Conservation (phyloP, 2,113 vertebrate genomes). For the Lichenostomus cassidix region DNA sequence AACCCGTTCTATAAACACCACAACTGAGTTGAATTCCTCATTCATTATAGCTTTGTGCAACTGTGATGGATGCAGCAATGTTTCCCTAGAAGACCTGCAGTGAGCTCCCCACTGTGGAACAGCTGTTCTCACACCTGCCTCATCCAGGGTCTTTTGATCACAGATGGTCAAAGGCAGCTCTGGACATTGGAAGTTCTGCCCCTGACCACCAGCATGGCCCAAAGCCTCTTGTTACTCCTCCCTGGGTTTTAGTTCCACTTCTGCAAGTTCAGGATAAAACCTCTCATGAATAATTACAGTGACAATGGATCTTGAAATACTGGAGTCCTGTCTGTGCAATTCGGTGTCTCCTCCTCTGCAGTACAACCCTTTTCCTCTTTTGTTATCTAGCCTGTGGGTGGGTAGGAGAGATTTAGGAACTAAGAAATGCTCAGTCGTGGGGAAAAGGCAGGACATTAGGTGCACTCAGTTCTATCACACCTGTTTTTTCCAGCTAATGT, state of each 20-base stretch:
- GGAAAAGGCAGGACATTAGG: neutral
- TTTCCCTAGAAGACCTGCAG: neutral
- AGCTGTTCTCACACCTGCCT: neutral
- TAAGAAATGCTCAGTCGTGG: neutral
- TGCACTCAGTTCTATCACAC: neutral
- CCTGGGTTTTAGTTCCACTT: conserved; percentile 14
- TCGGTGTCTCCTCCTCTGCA: neutral
- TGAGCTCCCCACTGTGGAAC: neutral
- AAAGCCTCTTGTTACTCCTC: neutral
- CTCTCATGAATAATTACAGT: conserved; percentile 12
- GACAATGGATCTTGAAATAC: neutral
- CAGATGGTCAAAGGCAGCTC: neutral
- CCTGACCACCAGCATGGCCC: neutral
- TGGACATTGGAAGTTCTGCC: neutral
- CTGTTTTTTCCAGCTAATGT: neutral
- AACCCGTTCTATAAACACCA: neutral
- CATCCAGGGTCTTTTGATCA: neutral
- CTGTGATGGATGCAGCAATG: neutral
- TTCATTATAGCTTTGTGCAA: neutral
- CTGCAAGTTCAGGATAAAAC: conserved; percentile 1
- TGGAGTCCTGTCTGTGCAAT: neutral
- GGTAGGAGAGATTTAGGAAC: neutral
- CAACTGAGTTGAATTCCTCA: neutral
- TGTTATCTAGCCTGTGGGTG: neutral
- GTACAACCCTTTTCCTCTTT: neutral